Evolutionary conservation across 2,797 vertebrate genomes (phyloP).

Genomic region (Brachyalestes nurse): DNA sequence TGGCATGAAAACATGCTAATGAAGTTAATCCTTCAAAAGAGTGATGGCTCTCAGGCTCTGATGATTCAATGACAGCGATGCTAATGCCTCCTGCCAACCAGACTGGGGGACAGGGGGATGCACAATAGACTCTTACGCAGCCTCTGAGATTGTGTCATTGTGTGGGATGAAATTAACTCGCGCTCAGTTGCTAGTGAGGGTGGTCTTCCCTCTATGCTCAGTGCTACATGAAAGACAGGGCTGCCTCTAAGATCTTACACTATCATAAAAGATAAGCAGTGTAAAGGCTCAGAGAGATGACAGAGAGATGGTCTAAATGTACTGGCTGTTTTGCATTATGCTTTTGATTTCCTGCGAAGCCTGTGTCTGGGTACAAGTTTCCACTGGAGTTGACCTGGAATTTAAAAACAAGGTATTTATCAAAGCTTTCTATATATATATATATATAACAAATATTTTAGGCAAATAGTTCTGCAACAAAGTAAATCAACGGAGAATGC

Average conservation of each 20-base stretch:
- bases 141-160: slow-evolving; percentile 74
- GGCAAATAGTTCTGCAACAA: slow-evolving; percentile 20
- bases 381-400: slow-evolving; percentile 23
- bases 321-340: slow-evolving; percentile 33
- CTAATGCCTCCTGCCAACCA: slow-evolving; percentile 62
- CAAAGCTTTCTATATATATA: no score
- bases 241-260: slow-evolving; percentile 74
- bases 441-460: not conserved
- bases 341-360: slow-evolving; percentile 39
- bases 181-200: slow-evolving; percentile 74
- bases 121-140: slow-evolving; percentile 70
- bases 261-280: slow-evolving; percentile 72
- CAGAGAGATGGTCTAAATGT: slow-evolving; percentile 42
- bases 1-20: slow-evolving; percentile 76
- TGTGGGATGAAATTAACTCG: slow-evolving; percentile 78
- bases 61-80: slow-evolving; percentile 63
- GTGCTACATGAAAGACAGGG: slow-evolving; percentile 76
- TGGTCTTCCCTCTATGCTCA: slow-evolving; percentile 75
- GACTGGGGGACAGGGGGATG: slow-evolving; percentile 54
- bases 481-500: slow-evolving; percentile 3
- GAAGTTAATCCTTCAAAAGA: slow-evolving; percentile 75
- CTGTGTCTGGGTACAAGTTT: slow-evolving; percentile 27
- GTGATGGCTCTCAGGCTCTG: slow-evolving; percentile 68
- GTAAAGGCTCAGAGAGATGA: slow-evolving; percentile 46
- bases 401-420: slow-evolving; percentile 7